Conservation (phyloP, 2,888 invertebrate genomes). For the Dynastes hyllus region DNA sequence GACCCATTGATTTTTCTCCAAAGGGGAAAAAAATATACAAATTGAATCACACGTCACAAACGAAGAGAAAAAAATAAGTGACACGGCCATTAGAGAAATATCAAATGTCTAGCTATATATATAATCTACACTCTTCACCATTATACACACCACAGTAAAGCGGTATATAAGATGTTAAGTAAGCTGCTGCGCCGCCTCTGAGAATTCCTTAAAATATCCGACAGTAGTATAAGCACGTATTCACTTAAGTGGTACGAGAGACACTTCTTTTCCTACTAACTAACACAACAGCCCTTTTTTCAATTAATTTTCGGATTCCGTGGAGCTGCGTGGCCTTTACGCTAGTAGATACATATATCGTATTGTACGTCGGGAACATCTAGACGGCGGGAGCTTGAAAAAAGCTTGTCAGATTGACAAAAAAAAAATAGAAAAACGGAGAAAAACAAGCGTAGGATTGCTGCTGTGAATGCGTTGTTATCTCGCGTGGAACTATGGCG, state of each 20-base stretch:
- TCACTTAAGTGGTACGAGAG: slow-evolving; percentile 16
- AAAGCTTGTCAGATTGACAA: slow-evolving; percentile 16
- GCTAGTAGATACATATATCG: neutral
- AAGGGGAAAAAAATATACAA: too few relatives aligned
- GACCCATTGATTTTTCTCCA: neutral
- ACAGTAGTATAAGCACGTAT: slow-evolving; percentile 17
- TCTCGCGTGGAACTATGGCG: slow-evolving; percentile 2
- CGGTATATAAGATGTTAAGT: neutral
- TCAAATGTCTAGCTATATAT: slow-evolving; percentile 17
- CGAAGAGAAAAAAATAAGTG: neutral
- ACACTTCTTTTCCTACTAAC: slow-evolving; percentile 3
- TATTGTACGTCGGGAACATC: slow-evolving; percentile 10
- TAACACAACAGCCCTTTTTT: slow-evolving; percentile 17
- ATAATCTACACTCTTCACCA: neutral
- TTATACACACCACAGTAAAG: neutral
- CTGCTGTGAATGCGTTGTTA: slow-evolving; percentile 14
- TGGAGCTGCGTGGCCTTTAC: neutral
- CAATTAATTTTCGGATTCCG: slow-evolving; percentile 19
- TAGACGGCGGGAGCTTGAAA: neutral
- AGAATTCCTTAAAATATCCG: slow-evolving; percentile 16
- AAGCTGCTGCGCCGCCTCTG: neutral
- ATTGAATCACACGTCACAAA: slow-evolving; percentile 1
- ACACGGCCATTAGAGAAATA: slow-evolving; percentile 14
- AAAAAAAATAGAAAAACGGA: slow-evolving; percentile 5
- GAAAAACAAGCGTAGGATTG: slow-evolving; percentile 12